Evolutionary conservation across 2,113 vertebrate genomes (phyloP).

Genomic region (Oxygymnocypris stewartii): DNA sequence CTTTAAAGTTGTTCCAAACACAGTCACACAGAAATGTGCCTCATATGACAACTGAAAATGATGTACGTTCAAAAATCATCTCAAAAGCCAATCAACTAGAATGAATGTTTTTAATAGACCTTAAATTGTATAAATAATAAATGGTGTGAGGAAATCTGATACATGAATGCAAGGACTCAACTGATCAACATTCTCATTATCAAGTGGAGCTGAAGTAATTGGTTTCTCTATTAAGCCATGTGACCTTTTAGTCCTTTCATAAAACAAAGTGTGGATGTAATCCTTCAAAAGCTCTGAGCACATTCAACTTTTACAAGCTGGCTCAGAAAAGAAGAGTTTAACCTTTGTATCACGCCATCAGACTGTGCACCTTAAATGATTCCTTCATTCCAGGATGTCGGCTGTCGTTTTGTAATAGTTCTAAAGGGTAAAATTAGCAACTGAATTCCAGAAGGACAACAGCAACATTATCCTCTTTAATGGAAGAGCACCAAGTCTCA

Average conservation of each 20-base stretch:
- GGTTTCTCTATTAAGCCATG: conserved; percentile 38
- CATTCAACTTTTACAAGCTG: conserved; percentile 11
- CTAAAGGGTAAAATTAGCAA: conserved; percentile 52
- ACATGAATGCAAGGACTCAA: background rate
- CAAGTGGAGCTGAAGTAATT: conserved; percentile 38
- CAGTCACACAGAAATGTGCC: no score
- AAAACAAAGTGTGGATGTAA: conserved; percentile 14
- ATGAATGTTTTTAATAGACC: conserved; percentile 5
- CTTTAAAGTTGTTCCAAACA: no score
- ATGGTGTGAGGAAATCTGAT: conserved; percentile 16
- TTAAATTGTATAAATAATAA: conserved; percentile 20
- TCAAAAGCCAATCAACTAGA: background rate
- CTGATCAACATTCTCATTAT: conserved; percentile 41
- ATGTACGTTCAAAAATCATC: background rate
- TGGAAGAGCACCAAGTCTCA: conserved; percentile 52
- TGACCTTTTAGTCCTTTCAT: conserved; percentile 38
- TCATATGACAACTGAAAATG: background rate
- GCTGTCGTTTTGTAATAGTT: conserved; percentile 30
- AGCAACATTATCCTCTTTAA: conserved; percentile 68
- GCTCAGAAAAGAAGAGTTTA: background rate
- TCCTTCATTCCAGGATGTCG: conserved; percentile 26
- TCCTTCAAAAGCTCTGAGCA: conserved; percentile 30
- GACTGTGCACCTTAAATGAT: conserved; percentile 20
- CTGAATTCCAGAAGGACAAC: conserved; percentile 57
- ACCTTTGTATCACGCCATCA: background rate